Base-by-base conservation (phyloP, 2,113 vertebrate genomes). In the Microtus richardsoni region DNA sequence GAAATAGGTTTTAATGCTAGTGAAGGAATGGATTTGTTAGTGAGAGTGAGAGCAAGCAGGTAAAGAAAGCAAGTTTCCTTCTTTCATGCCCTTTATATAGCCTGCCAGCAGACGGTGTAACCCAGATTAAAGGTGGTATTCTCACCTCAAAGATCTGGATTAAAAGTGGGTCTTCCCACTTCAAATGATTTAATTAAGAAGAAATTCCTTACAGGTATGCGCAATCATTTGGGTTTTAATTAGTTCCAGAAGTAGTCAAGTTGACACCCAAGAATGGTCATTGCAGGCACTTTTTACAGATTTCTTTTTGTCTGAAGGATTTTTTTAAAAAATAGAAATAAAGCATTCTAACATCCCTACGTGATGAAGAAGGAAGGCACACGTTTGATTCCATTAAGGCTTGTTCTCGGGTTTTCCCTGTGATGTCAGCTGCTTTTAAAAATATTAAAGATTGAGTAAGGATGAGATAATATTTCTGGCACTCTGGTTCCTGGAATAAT, bases 361-460 rank as follows among this genome's bases (percentile, higher is more conserved):
- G 36, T 91, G 88, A 36, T 21, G 62, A 21, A 54, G 30, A 66
- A 52, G 73, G 47, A 88, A 47, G 33, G 10, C 14, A 80, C 52
- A 73, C 30, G 62, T 58, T 89, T 94, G 87, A 96, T 91, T 89
- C 62, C 71, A 88, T 91, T 93, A 91, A 73, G 24, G 74, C 39
- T 91, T 82, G 14, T 82, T 96, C 90, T 96, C 1, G 0, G 89
- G 75, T 88, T 96, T 95, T 95, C 58, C 58, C 75, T 94, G 85
- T 95, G 94, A 93, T 79, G n/a, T 96, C 95, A 97, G 44, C 84
- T 93, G 62, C 97, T 97, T 97, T 97, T 86, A 97, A 96, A 96
- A 92, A 92, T 96, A 97, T 96, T 97, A 93, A 96, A 97, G 84
- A 62, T 78, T 44, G 70, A 83, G n/a, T 30, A 58, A 78, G 68